phyloP scores from a whole-genome alignment of 2,888 invertebrate species.

The Tenthredo notha region DNA sequence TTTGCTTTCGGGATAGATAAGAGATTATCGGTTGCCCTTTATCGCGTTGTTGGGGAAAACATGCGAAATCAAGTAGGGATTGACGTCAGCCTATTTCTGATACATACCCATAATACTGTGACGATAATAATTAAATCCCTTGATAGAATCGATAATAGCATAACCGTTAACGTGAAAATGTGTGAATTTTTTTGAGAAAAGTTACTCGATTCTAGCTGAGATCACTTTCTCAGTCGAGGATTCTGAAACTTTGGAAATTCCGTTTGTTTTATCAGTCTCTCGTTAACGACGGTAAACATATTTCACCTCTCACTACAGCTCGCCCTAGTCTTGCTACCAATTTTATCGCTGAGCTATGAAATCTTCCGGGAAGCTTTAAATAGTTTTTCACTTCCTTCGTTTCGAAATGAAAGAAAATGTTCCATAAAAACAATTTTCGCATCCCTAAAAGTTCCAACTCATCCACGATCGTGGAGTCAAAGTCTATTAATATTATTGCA shows the following conservation, averaged over 20 bases:
- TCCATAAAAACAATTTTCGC: neutral
- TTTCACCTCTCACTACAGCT: neutral
- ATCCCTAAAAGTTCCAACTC: neutral
- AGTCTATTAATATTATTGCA: neutral
- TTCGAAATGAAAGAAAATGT: neutral
- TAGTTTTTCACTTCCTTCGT: neutral
- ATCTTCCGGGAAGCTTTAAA: neutral
- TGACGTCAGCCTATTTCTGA: constrained; percentile 1
- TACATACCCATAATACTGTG: neutral
- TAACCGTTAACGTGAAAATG: neutral
- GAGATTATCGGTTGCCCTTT: neutral
- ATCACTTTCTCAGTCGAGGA: neutral
- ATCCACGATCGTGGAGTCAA: neutral
- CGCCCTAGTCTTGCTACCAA: neutral
- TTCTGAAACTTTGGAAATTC: neutral
- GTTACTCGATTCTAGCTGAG: neutral
- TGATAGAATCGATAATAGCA: constrained; percentile 25
- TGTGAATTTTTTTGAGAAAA: neutral
- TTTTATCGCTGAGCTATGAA: neutral
- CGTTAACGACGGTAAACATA: no score
- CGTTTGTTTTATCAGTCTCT: no score
- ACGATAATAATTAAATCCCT: constrained; percentile 18
- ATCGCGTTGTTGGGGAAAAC: constrained; percentile 37
- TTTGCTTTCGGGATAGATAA: neutral
- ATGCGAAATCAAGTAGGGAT: constrained; percentile 16